Percentiles rank a stretch among this genome's conserved stretches.
Evolutionary conservation across 1,140 invertebrate species (phyloP).

Genomic region (Amphibalanus amphitrite): DNA sequence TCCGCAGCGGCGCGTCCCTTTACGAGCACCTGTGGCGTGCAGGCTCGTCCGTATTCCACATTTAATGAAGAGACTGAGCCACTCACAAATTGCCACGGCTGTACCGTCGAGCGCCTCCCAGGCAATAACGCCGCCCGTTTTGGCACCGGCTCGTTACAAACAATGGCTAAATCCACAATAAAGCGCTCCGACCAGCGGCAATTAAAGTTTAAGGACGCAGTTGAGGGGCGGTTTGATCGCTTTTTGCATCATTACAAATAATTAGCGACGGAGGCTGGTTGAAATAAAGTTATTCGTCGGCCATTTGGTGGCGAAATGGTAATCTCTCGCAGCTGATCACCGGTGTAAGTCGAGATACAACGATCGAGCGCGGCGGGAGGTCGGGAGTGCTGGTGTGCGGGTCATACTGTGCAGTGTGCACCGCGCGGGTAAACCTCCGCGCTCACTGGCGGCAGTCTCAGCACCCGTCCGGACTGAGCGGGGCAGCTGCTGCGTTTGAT

Average conservation of each 20-base stretch:
- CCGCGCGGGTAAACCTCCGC: too few relatives aligned
- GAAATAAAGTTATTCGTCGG: neutral
- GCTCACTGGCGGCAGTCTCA: too few relatives aligned
- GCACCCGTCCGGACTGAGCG: too few relatives aligned
- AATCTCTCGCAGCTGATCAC: neutral
- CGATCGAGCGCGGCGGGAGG: too few relatives aligned
- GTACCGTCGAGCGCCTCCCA: neutral
- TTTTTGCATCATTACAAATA: conserved; percentile 1
- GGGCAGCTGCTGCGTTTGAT: too few relatives aligned
- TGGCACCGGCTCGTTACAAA: neutral
- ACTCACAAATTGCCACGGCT: neutral
- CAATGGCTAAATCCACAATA: neutral
- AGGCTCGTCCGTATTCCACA: neutral
- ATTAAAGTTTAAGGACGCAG: neutral
- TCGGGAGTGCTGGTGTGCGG: too few relatives aligned
- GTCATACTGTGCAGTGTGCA: too few relatives aligned
- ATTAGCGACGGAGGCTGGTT: neutral
- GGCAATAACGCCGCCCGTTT: neutral
- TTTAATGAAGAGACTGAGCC: neutral
- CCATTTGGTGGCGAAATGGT: neutral
- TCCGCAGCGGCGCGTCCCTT: neutral
- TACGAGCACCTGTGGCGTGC: neutral
- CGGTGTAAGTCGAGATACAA: neutral
- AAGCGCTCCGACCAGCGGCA: neutral
- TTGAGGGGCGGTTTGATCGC: neutral